These are phyloP conservation scores for Luperina nickerlii DNA, from an alignment of 2,888 invertebrate genomes.

Conservation along the genomic window DNA sequence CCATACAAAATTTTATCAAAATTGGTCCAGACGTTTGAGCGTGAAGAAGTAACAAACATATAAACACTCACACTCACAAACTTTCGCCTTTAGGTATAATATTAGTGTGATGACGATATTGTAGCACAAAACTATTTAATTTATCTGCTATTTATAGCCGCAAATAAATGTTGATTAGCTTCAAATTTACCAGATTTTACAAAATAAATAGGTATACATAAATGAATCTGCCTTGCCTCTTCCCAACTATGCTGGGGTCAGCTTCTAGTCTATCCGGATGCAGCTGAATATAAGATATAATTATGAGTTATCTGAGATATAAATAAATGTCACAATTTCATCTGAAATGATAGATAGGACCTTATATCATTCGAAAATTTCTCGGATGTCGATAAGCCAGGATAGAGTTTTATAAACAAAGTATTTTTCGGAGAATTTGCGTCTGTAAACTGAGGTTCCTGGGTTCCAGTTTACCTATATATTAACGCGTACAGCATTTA, in stretches of 20 bases:
- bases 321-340: neutral
- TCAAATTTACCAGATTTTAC: neutral
- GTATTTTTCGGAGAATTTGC: neutral
- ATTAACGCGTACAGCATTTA: neutral
- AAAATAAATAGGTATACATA: no score
- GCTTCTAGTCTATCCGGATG: no score
- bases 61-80: no score
- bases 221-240: no score
- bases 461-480: neutral
- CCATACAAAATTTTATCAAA: no score
- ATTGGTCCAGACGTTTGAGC: no score
- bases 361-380: neutral
- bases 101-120: no score
- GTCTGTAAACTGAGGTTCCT: neutral
- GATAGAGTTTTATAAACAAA: neutral
- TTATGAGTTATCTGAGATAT: neutral
- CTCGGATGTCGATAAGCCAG: neutral
- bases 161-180: neutral
- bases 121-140: no score
- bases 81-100: no score
- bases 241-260: no score
- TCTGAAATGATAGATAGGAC: neutral
- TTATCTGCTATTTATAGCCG: neutral
- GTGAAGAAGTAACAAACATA: no score
- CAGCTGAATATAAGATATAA: no score